Base-by-base conservation (phyloP, 30 jellyfish, hydroid and myxozoan genomes). In the Mastigias papua region DNA sequence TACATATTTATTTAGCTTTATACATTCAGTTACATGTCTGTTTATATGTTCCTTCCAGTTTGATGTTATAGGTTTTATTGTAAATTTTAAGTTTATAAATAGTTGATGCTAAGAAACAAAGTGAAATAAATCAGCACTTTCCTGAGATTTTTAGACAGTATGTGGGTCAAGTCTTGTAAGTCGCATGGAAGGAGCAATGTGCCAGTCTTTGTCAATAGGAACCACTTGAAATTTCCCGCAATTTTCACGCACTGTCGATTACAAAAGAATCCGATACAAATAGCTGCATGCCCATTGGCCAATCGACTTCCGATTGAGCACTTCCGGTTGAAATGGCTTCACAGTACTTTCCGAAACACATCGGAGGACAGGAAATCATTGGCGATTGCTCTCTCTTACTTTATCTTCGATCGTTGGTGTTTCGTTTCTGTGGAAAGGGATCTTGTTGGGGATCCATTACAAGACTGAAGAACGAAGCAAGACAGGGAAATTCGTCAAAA, bases 271-370 rank as follows among this genome's bases (percentile, higher is more conserved):
- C 42, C 31, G 64, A 46, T 81, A 85, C 78, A 63, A 66, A 32
- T 4, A 34, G 62, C 69, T 35, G 58, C 34, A 20, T 58, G 62
- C 16, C 73, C 68, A 85, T 85, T 85, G 94, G 94, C 74, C 69
- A 73, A 15, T 22, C 32, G 69, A 85, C 94, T 85, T 85, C 94
- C 88, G 88, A 65, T 50, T 32, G 16, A 34, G 83, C 94, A 66
- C 85, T 72, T 85, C 94, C 94, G 87, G 94, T 73, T 13, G 88
- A 57, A 25, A 26, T 26, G 89, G 88, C 84, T 85, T 85, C 88
- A 73, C 76, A 33, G 37, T 34, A 33, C 35, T 62, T 72, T 63
- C 88, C 71, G 71, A 78, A 63, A 27, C 74, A 63, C 74, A 63
- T 63, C 26, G 74, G 35, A 63, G 74, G 46, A 27, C 21, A 9